Base-by-base conservation (phyloP, 1,140 invertebrate genomes). In the Bombus sibiricus region DNA sequence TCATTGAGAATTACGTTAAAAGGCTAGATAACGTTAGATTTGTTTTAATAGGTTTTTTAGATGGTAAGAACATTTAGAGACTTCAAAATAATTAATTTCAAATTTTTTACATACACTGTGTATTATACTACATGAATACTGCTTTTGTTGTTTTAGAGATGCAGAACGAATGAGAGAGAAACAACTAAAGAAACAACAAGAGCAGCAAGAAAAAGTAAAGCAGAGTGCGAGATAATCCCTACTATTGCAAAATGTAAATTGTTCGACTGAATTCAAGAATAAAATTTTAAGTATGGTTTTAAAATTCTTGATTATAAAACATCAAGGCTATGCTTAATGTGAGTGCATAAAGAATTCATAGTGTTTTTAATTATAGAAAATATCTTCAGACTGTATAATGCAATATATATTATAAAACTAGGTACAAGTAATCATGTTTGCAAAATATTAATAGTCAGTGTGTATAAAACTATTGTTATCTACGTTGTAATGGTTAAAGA, bases 111-210 rank as follows among this genome's bases (percentile, higher is more conserved):
- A 28, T 53, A 69, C 3, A 18, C 28, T 28, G n/a, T 66, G 25
- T 34, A 57, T 47, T 34, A 3, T 53, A n/a, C 3, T 39, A 37
- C 0, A 0, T 25, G 3, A 37, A 25, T 47, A 43, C 1, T n/a
- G 15, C 6, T 34, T 32, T 25, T 15, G 15, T 71, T 41, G 64
- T 85, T 93, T 71, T 88, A 96, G 96, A 85, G 96, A 97, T 94
- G 96, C 96, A 22, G 96, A 97, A 59, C 92, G 95, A 89, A 96
- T 97, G 96, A 92, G 96, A 84, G 95, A 96, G 87, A 97, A 97
- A 88, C 96, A 97, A 87, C 85, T 87, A 6, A 95, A 95, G 85
- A 95, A 95, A 57, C 88, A 92, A 66, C 88, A 92, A 68, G 91
- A 91, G 0, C 77, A 89, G 69, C 85, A 85, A 34, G 92, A 91